Base-by-base conservation (phyloP, 2,113 vertebrate genomes). In the Nothoprocta perdicaria region DNA sequence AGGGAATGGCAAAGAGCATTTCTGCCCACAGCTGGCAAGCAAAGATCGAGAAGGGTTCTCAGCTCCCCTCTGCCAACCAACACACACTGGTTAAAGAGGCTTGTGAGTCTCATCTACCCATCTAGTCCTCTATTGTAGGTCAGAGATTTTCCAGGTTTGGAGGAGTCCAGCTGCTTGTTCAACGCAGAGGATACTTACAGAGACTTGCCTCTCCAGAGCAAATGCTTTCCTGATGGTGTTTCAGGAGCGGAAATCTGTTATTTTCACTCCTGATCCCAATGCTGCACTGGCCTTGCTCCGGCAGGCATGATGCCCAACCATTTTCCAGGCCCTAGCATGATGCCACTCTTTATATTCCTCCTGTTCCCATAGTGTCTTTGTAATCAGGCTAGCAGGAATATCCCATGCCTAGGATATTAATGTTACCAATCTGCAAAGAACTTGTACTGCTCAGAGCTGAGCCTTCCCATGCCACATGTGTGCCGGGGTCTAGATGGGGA, bases 341-440 rank as follows among this genome's bases (percentile, higher is more conserved):
- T 41, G 46, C 12, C 7, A 29, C 8, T 46, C 58, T 9, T 65
- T 41, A 13, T 61, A 9, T 7, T 57, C 80, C 38, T 66, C 10
- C 9, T 63, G 10, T 7, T 61, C 31, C 50, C 35, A 43, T n/a
- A 80, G 18, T 29, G 43, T 43, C 26, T 12, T 40, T 61, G 43
- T 74, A 38, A 48, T 27, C 40, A 84, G 29, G 84, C 6, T n/a
- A 71, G 61, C 18, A 84, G 26, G 40, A 66, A 84, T 35, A 80
- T 40, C 48, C 13, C 69, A 69, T 16, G 9, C 12, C 18, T 21
- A 57, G 14, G 35, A 52, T 14, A 3, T 10, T 40, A 26, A 21
- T 84, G n/a, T 26, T 29, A 88, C 40, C 12, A 40, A 27, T 4
- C 38, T 57, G 38, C 27, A 66, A 18, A 0, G 0, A 4, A 23